Base-by-base conservation (phyloP, 2,113 vertebrate species). In the Pedionomus torquatus region DNA sequence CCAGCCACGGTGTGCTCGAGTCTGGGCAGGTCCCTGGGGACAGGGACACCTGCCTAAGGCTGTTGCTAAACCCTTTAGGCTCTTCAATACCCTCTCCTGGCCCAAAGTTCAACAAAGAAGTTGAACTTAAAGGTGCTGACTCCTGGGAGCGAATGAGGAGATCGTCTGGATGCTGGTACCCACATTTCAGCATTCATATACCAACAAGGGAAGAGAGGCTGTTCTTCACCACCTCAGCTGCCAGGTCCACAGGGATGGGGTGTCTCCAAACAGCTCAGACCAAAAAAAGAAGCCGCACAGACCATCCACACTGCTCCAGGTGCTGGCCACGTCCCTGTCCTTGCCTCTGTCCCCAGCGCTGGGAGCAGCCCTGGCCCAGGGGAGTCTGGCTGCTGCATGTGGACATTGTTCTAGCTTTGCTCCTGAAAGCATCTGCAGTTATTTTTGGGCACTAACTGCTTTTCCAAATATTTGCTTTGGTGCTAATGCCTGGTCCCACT, bases 401-500 rank as follows among this genome's bases (percentile, higher is more conserved):
- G 25, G 77, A 60, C 10, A 3, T 20, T 3, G 20, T 18, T 54
- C 64, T 43, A 72, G 60, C 72, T 96, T 74, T 74, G 81, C 55
- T 89, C 31, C 89, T 86, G 89, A 52, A 92, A 91, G 69, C 49
- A 35, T 54, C 37, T 74, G n/a, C 64, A 65, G 92, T 30, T 91
- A 58, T 84, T 89, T 95, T 87, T 25, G 77, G 87, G 74, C 65
- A 90, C 52, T 37, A 76, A 25, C 20, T 60, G 71, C 71, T 28
- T 75, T 65, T 70, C 55, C 35, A 87, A 95, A 87, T 66, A 81
- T 93, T 93, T 87, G 54, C 37, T n/a, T 83, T 17, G 49, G 63
- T 72, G 43, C 17, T 14, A 48, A 48, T 54, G 49, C 58, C 75
- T 25, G 60, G 68, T 17, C 63, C 35, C 0, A 1, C 80, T 85